Conservation (phyloP, 1,140 invertebrate genomes). For the Achatina immaculata region DNA sequence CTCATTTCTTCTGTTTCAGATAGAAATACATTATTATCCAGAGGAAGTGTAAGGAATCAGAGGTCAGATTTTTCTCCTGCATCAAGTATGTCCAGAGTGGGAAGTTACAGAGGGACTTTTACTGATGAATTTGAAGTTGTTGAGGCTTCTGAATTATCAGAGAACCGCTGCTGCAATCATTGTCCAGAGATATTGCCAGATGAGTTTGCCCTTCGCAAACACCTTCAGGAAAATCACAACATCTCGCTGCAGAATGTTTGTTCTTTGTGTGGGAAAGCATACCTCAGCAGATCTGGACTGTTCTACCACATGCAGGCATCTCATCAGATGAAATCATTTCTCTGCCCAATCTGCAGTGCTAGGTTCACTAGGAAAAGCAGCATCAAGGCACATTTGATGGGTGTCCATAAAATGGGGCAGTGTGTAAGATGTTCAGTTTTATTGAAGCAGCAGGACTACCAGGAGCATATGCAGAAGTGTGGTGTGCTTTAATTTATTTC, state of each 20-base stretch:
- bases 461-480: conserved; percentile 3
- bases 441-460: conserved; percentile 7
- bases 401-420: conserved; percentile 7
- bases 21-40: background rate
- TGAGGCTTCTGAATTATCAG: background rate
- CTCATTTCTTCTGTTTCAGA: background rate
- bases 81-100: background rate
- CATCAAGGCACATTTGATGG: conserved; percentile 18
- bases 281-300: conserved; percentile 14
- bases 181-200: conserved; percentile 8
- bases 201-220: conserved; percentile 15
- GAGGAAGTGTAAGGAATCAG: background rate
- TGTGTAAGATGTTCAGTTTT: background rate
- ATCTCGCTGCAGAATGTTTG: background rate
- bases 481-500: background rate
- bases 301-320: conserved; percentile 27
- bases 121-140: background rate
- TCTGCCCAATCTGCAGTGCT: conserved; percentile 17
- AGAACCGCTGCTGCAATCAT: conserved; percentile 11
- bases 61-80: background rate
- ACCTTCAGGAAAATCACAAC: conserved; percentile 9
- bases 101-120: background rate
- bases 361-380: conserved; percentile 19
- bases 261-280: background rate
- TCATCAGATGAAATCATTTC: conserved; percentile 15